Evolutionary conservation across 1,140 invertebrate species (phyloP).

Genomic region (Zaprionus inermis): DNA sequence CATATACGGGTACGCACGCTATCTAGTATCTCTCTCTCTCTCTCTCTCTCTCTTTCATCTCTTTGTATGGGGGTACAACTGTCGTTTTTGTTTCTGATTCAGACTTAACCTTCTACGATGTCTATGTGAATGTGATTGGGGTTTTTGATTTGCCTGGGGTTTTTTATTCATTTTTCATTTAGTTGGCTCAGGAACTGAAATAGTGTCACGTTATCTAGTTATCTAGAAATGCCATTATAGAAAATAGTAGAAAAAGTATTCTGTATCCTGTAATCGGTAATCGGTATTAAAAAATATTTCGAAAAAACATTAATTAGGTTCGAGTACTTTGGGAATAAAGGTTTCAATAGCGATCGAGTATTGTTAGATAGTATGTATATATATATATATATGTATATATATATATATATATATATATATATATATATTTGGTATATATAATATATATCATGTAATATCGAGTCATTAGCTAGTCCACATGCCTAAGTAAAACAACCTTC

Average conservation of each 20-base stretch:
- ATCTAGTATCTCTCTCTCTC: neutral
- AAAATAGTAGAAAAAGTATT: constrained; percentile 48
- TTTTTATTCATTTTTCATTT: constrained; percentile 16
- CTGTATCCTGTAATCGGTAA: constrained; percentile 16
- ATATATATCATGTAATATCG: constrained; percentile 26
- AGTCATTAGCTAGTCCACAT: constrained; percentile 19
- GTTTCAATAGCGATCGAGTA: constrained; percentile 3
- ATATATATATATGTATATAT: neutral
- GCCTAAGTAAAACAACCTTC: constrained; percentile 46
- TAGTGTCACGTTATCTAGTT: constrained; percentile 24
- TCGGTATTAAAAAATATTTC: constrained; percentile 26
- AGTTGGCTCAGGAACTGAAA: constrained; percentile 43
- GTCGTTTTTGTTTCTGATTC: constrained; percentile 40
- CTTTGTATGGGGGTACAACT: constrained; percentile 41
- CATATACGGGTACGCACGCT: constrained; percentile 18
- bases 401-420: neutral
- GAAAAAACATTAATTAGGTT: constrained; percentile 31
- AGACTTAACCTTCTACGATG: constrained; percentile 54
- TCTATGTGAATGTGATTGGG: constrained; percentile 11
- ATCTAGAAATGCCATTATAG: constrained; percentile 45
- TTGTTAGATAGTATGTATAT: neutral
- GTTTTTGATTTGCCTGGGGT: neutral
- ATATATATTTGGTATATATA: constrained; percentile 3
- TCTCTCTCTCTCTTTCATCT: neutral
- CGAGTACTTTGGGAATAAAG: constrained; percentile 15